Evolutionary conservation across 2,797 vertebrate species (phyloP), one percentile per base, ranked within the genome.

Genomic region (Apogon talboti): DNA sequence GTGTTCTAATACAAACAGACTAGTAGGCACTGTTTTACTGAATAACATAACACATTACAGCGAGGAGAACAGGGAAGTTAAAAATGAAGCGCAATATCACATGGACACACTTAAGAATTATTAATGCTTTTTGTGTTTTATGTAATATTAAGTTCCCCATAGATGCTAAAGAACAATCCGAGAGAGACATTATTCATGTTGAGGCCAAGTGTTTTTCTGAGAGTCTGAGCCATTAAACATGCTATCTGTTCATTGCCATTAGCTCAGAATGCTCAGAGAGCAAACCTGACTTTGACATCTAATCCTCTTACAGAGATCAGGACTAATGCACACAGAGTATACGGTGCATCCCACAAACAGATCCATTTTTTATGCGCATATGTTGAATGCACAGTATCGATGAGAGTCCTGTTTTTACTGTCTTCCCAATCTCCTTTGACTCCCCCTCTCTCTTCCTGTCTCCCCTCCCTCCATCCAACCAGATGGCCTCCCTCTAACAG

Each of bases 401-500:
- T 67, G 67, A 71, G 76, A 67, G 28, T 13, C 47, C 48, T 47
- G 0, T 46, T 71, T 65, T 69, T 40, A 14, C 62, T 40, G 56
- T 65, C 63, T 78, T 73, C 56, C 65, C 63, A 0, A 71, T 77
- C 66, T 83, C 78, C 72, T 79, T 66, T 74, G 82, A 80, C 65
- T 75, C 64, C 62, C 47, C 54, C 69, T 55, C 54, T 53, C 71
- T 59, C 60, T 43, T 66, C 74, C 46, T 19, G 33, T 54, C 37
- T 44, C 64, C 53, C 66, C 66, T 62, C 43, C 74, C 57, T 83
- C 72, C 75, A 52, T 82, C 69, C 73, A 81, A 86, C 77, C 91
- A 93, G 92, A 93, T 93, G 92, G 91, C 86, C 84, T 82, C 76
- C 85, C 84, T 91, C 87, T 86, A 90, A 87, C 91, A 70, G 89